Conservation (phyloP, 2,888 invertebrate species). For the Acrobasis repandana region DNA sequence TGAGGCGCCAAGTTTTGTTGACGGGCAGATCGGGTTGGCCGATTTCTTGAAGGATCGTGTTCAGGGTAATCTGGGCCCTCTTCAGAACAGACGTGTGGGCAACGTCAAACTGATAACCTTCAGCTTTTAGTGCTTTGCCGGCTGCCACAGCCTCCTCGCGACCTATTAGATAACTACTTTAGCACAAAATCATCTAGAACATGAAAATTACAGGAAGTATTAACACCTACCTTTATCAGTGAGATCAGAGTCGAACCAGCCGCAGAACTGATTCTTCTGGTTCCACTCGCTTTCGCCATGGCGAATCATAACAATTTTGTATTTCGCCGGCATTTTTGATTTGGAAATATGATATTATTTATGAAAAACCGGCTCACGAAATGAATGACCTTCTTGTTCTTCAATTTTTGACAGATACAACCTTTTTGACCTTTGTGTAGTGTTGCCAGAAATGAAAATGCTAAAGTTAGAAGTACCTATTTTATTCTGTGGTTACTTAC, state of each 20-base stretch:
- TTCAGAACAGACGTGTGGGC: constrained; percentile 92
- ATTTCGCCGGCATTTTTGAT: constrained; percentile 66
- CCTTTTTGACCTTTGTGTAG: constrained; percentile 55
- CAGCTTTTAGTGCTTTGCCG: constrained; percentile 88
- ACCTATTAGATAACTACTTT: constrained; percentile 63
- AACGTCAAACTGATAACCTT: constrained; percentile 88
- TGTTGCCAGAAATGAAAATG: background rate
- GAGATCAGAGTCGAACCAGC: constrained; percentile 88
- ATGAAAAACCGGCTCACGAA: constrained; percentile 37
- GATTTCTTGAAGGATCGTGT: constrained; percentile 85
- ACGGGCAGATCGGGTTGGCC: constrained; percentile 86
- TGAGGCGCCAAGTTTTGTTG: constrained; percentile 90
- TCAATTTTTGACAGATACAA: constrained; percentile 53
- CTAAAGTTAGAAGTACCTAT: no score
- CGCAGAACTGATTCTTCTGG: constrained; percentile 88
- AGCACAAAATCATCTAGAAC: background rate
- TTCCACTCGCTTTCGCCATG: constrained; percentile 91
- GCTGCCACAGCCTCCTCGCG: constrained; percentile 86
- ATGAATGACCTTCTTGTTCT: constrained; percentile 29
- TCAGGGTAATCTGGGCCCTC: constrained; percentile 89
- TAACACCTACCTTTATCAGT: constrained; percentile 84
- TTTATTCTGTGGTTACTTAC: no score
- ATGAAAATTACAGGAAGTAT: constrained; percentile 9
- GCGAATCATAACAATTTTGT: constrained; percentile 88
- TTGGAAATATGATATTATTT: constrained; percentile 23